Percentiles rank a stretch among this genome's conserved stretches.
Conservation (phyloP, 2,888 invertebrate genomes). For the Xylota segnis region DNA sequence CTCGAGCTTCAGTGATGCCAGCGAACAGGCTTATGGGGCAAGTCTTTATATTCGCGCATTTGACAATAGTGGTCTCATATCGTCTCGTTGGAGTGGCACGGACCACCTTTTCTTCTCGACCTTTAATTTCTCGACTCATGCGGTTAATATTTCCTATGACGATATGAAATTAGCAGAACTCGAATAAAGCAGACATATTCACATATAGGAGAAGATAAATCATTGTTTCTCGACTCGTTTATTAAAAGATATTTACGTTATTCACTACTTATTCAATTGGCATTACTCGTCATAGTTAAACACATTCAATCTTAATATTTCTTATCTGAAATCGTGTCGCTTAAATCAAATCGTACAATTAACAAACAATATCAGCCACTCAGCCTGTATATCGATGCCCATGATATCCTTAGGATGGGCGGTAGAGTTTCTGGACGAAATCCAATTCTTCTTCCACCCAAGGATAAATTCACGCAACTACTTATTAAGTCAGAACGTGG, state of each 20-base stretch:
- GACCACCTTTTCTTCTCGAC: too few species aligned
- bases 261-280: background rate
- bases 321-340: background rate
- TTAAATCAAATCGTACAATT: slow-evolving; percentile 6
- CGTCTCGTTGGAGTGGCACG: too few species aligned
- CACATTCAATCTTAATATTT: slow-evolving; percentile 31
- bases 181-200: background rate
- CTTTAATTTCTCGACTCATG: too few species aligned
- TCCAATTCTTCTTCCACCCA: slow-evolving; percentile 26
- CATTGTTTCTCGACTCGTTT: slow-evolving; percentile 20
- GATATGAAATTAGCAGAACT: background rate
- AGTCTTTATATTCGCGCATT: slow-evolving; percentile 40
- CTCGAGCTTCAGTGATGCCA: slow-evolving; percentile 18
- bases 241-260: background rate
- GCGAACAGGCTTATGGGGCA: slow-evolving; percentile 50
- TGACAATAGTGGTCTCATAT: slow-evolving; percentile 18
- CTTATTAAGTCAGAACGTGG: too few species aligned
- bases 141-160: too few species aligned
- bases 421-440: slow-evolving; percentile 21
- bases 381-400: slow-evolving; percentile 12
- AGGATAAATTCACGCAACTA: slow-evolving; percentile 2
- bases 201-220: background rate
- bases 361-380: slow-evolving; percentile 24
- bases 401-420: slow-evolving; percentile 17
- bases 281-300: slow-evolving; percentile 13